Conservation (phyloP, 2,113 vertebrate genomes). For the Myiagra hebetior region DNA sequence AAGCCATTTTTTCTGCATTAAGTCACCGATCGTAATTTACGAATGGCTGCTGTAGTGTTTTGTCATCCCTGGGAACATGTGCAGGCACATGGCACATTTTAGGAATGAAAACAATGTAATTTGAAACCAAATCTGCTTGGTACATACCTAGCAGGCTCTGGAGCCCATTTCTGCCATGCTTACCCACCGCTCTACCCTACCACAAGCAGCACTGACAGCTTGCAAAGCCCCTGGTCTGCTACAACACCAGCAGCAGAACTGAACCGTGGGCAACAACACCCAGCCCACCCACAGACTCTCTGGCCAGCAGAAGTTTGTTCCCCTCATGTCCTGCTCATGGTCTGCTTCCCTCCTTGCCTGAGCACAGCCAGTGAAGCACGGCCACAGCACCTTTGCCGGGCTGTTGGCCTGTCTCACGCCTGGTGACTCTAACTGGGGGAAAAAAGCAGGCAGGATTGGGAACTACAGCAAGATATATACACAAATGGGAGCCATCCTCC, state of each 20-base stretch:
- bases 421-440: not conserved
- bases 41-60: not conserved
- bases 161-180: not conserved
- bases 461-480: not conserved
- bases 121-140: not conserved
- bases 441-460: not conserved
- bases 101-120: not conserved
- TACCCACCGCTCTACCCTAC: not conserved
- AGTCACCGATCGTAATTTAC: not conserved
- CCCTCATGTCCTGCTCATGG: rapidly evolving
- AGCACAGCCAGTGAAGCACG: not conserved
- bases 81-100: not conserved
- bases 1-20: conserved; percentile 53
- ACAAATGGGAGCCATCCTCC: not conserved
- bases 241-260: not conserved
- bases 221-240: not conserved
- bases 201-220: not conserved
- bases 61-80: not conserved
- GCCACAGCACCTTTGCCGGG: rapidly evolving
- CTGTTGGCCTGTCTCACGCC: not conserved
- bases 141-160: not conserved
- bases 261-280: rapidly evolving
- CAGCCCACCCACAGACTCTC: not conserved
- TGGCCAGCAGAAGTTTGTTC: not conserved
- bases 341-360: not conserved